phyloP scores from a whole-genome alignment of 2,797 vertebrate species.

The Pangasius macronema region DNA sequence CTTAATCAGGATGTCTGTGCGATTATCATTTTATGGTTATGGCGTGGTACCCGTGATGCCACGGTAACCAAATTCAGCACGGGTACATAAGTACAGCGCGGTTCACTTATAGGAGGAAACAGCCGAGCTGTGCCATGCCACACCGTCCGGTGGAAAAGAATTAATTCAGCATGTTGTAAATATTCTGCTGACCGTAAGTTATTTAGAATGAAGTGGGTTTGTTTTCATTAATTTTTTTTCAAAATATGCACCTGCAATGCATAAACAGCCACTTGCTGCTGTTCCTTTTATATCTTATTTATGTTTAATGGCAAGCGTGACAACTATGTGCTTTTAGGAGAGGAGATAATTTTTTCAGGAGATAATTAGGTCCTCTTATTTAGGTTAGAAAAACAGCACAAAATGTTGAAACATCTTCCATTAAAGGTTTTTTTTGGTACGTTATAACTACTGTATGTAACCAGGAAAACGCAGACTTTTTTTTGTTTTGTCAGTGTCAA shows the following conservation, averaged over 20 bases:
- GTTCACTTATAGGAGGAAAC: neutral
- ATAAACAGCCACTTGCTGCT: neutral
- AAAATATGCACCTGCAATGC: slow-evolving; percentile 16
- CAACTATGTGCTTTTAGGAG: too few species aligned
- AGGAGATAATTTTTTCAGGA: too few species aligned
- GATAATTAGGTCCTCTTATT: neutral
- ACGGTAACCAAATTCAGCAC: neutral
- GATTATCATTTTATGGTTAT: neutral
- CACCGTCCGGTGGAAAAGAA: neutral
- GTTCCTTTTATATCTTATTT: slow-evolving; percentile 12
- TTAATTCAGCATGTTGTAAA: neutral
- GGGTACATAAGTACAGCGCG: neutral
- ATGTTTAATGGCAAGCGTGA: neutral
- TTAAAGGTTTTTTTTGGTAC: neutral
- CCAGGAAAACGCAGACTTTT: neutral
- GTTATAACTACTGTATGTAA: neutral
- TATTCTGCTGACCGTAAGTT: neutral
- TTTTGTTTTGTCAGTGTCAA: neutral
- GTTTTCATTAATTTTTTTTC: neutral
- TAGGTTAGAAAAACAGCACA: neutral
- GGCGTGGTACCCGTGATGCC: neutral
- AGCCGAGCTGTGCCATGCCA: neutral
- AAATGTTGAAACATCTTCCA: neutral
- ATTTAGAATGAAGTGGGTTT: neutral
- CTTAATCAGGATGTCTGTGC: neutral